Conservation (phyloP, 2,113 vertebrate genomes). For the Limanda limanda region DNA sequence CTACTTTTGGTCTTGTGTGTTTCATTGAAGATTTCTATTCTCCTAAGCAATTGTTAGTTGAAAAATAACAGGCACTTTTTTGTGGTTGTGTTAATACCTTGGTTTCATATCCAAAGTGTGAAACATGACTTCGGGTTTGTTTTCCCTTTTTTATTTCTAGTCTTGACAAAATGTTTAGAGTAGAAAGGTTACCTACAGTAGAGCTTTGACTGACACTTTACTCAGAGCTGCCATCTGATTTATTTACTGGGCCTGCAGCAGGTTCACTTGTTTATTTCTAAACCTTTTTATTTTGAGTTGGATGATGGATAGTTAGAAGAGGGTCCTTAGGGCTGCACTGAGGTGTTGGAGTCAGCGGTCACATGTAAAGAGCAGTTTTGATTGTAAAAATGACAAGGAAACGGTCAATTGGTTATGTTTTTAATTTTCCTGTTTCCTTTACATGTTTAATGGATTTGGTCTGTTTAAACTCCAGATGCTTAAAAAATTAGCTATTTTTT, state of each 20-base stretch:
- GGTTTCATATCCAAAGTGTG: neutral
- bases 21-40: constrained; percentile 20
- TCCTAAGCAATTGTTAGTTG: constrained; percentile 9
- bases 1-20: neutral
- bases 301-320: neutral
- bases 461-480: too few relatives aligned
- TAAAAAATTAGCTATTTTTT: too few relatives aligned
- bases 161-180: constrained; percentile 2
- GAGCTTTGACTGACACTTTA: constrained; percentile 12
- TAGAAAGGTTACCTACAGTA: neutral
- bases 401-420: too few relatives aligned
- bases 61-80: neutral
- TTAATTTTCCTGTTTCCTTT: neutral
- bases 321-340: neutral
- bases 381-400: neutral
- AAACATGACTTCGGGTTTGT: neutral
- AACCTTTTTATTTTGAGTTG: neutral
- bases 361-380: neutral
- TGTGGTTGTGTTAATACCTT: neutral
- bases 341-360: neutral
- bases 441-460: neutral
- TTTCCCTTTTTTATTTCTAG: neutral
- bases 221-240: constrained; percentile 3
- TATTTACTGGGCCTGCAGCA: constrained; percentile 15
- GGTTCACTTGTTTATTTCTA: neutral